A percentile compares a stretch with the other conserved stretches of the same genome.
Conservation (phyloP, 2,113 vertebrate genomes). For the Pipra filicauda region DNA sequence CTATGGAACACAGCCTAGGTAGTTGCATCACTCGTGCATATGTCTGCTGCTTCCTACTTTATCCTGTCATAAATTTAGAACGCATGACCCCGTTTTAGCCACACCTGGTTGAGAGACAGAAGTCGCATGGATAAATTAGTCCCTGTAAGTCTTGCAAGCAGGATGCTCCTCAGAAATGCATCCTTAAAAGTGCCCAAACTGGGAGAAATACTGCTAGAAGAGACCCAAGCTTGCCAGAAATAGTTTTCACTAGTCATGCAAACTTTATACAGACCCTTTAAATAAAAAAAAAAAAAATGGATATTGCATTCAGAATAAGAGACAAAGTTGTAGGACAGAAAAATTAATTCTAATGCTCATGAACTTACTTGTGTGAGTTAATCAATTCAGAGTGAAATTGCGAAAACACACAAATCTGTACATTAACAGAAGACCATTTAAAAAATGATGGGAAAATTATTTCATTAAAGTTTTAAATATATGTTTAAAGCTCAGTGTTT, state of each 20-base stretch:
- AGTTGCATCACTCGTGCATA: accelerated
- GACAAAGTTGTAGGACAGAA: not conserved
- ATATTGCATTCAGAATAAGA: not conserved
- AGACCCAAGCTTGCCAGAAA: not conserved
- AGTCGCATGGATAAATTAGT: not conserved
- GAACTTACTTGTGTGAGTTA: not conserved
- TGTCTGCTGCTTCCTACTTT: not conserved
- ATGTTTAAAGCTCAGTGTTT: not conserved
- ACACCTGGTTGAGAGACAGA: not conserved
- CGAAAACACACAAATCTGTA: not conserved
- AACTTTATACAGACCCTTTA: not conserved
- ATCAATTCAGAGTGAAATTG: not conserved
- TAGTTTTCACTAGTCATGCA: not conserved
- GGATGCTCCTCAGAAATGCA: not conserved
- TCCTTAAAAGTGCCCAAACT: not conserved
- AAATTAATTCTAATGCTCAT: not conserved
- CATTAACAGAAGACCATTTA: not conserved
- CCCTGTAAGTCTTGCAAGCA: not conserved
- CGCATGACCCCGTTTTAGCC: not conserved
- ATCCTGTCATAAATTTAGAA: not conserved
- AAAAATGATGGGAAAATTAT: not conserved
- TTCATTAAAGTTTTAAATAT: not conserved
- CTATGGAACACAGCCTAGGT: not conserved
- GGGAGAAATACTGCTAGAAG: not conserved
- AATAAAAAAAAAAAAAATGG: not conserved